Evolutionary conservation across 2,113 vertebrate species (phyloP).

Genomic region (Fukomys damarensis): DNA sequence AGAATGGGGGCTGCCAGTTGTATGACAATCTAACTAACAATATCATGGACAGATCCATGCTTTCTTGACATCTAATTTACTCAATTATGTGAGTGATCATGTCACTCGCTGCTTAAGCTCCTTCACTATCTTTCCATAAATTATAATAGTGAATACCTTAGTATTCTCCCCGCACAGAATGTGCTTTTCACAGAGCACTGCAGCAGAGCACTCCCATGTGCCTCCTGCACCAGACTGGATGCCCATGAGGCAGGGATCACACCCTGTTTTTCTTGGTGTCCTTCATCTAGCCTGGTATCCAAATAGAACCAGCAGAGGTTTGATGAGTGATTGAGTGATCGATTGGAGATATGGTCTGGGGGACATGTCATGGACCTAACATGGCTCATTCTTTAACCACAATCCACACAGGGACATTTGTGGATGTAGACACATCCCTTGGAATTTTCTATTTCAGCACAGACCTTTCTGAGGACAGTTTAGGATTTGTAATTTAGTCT

Average conservation of each 20-base stretch:
- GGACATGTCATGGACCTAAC: not conserved
- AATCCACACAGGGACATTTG: not conserved
- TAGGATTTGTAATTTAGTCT: conserved; percentile 28
- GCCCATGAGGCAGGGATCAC: not conserved
- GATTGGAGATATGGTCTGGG: not conserved
- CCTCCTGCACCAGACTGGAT: not conserved
- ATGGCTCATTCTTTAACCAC: not conserved
- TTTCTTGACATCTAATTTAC: conserved; percentile 69
- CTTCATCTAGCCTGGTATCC: not conserved
- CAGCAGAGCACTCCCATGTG: not conserved
- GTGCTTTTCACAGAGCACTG: not conserved
- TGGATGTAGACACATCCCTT: conserved; percentile 14
- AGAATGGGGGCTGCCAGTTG: conserved; percentile 55
- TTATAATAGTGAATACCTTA: conserved; percentile 9
- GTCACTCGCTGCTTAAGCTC: conserved; percentile 54
- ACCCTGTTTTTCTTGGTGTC: not conserved
- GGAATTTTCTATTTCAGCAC: not conserved
- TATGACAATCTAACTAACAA: conserved; percentile 54
- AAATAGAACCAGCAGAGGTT: not conserved
- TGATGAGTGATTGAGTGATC: not conserved
- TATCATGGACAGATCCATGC: conserved; percentile 63
- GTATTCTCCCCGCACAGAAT: not conserved
- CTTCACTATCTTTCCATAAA: conserved; percentile 56
- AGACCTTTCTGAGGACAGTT: not conserved
- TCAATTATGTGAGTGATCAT: conserved; percentile 73